These are phyloP conservation scores for Circaetus gallicus DNA, from an alignment of 2,113 vertebrate species.

Conservation along the genomic window DNA sequence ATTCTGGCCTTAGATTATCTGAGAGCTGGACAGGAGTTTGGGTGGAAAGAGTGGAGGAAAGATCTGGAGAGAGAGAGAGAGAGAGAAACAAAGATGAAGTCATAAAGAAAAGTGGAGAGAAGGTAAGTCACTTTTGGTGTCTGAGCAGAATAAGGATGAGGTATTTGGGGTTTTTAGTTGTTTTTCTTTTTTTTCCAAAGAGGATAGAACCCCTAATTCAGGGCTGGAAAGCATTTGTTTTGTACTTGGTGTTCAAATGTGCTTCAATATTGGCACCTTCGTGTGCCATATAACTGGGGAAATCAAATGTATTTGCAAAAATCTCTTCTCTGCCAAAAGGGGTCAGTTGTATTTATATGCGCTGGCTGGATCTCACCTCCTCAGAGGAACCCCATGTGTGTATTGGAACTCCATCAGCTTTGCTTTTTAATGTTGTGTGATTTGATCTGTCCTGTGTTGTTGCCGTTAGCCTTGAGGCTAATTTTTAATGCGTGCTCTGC, in stretches of 20 bases:
- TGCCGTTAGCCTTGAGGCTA: neutral
- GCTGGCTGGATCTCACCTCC: neutral
- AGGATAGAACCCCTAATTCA: neutral
- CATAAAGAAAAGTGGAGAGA: neutral
- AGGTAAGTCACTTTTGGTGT: neutral
- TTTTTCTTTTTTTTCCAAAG: neutral
- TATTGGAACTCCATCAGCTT: neutral
- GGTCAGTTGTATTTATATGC: neutral
- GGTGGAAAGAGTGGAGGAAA: neutral
- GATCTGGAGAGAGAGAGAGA: neutral
- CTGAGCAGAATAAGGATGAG: neutral
- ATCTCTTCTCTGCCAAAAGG: neutral
- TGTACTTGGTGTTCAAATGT: neutral
- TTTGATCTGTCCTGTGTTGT: slow-evolving; percentile 3
- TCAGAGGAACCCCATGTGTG: neutral
- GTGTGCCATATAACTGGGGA: neutral
- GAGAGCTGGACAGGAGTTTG: neutral
- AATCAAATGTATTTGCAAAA: slow-evolving; percentile 20
- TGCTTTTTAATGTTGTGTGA: neutral
- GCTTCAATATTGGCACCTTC: slow-evolving; percentile 4
- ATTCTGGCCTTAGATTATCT: neutral
- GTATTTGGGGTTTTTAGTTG: neutral
- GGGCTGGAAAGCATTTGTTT: neutral
- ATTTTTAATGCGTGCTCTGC: neutral
- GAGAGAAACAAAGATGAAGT: neutral